Evolutionary conservation across 2,113 vertebrate genomes (phyloP).

Genomic region (Amazona guildingii): DNA sequence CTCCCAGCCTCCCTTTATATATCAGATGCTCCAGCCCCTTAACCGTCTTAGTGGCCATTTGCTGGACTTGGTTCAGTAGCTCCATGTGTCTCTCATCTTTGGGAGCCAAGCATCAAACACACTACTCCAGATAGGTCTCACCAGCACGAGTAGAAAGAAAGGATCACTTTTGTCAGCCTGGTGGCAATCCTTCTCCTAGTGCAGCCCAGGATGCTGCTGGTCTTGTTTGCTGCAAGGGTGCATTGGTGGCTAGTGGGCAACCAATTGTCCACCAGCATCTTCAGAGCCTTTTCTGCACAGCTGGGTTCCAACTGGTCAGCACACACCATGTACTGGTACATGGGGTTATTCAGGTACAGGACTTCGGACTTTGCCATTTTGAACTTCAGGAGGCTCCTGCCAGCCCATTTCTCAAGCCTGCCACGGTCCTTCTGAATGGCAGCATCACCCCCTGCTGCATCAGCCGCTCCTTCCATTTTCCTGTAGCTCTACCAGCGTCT

Average conservation of each 20-base stretch:
- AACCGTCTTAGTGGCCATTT: background rate
- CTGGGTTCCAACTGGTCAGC: background rate
- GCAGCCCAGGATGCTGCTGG: background rate
- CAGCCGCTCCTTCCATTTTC: background rate
- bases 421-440: background rate
- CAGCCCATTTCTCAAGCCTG: background rate
- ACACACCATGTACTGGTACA: accelerated
- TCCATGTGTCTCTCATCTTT: background rate
- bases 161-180: accelerated
- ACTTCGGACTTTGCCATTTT: background rate
- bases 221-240: background rate
- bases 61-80: background rate
- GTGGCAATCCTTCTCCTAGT: background rate
- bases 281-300: background rate
- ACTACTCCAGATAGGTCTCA: background rate
- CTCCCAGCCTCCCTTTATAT: background rate
- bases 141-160: background rate
- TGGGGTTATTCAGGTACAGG: background rate
- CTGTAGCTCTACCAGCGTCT: background rate
- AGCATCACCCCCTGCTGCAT: background rate
- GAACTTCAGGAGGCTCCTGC: background rate
- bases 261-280: background rate
- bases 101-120: background rate
- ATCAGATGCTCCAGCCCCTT: background rate
- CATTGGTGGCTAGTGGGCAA: background rate